Evolutionary conservation across 2,888 invertebrate genomes (phyloP).

Genomic region (Phytoseiulus persimilis): DNA sequence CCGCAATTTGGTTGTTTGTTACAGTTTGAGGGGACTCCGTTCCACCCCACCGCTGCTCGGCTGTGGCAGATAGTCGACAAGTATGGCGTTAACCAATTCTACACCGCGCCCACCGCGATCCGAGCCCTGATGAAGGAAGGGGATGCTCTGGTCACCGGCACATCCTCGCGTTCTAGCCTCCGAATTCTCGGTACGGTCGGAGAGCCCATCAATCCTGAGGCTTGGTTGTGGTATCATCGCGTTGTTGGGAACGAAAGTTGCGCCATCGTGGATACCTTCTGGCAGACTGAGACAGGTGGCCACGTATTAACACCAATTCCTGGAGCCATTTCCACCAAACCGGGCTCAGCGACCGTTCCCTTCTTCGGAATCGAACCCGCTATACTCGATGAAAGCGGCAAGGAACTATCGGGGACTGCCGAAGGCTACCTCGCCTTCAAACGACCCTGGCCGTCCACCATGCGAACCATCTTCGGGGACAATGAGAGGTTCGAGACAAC

Average conservation of each 20-base stretch:
- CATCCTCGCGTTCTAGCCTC: slow-evolving; percentile 60
- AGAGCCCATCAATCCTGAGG: slow-evolving; percentile 96
- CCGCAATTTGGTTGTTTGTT: slow-evolving; percentile 45
- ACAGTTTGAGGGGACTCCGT: slow-evolving; percentile 93
- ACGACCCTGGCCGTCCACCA: slow-evolving; percentile 95
- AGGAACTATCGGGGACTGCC: slow-evolving; percentile 72
- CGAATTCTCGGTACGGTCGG: slow-evolving; percentile 92
- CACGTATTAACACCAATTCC: slow-evolving; percentile 92
- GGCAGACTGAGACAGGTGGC: slow-evolving; percentile 99
- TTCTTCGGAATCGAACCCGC: slow-evolving; percentile 92
- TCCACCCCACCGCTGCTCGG: slow-evolving; percentile 82
- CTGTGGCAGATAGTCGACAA: slow-evolving; percentile 89
- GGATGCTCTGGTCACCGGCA: slow-evolving; percentile 66
- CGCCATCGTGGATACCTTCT: slow-evolving; percentile 94
- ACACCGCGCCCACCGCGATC: slow-evolving; percentile 96
- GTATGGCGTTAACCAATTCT: slow-evolving; percentile 89
- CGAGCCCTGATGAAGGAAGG: slow-evolving; percentile 91
- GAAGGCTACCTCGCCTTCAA: slow-evolving; percentile 88
- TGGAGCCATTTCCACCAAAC: slow-evolving; percentile 92
- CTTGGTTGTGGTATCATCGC: slow-evolving; percentile 88
- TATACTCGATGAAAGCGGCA: slow-evolving; percentile 76
- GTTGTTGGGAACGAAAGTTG: slow-evolving; percentile 53
- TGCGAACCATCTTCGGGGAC: slow-evolving; percentile 84
- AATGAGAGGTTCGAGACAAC: slow-evolving; percentile 76
- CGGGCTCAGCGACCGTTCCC: slow-evolving; percentile 85